phyloP scores from a whole-genome alignment of 2,113 vertebrate species.

The Hipposideros armiger region DNA sequence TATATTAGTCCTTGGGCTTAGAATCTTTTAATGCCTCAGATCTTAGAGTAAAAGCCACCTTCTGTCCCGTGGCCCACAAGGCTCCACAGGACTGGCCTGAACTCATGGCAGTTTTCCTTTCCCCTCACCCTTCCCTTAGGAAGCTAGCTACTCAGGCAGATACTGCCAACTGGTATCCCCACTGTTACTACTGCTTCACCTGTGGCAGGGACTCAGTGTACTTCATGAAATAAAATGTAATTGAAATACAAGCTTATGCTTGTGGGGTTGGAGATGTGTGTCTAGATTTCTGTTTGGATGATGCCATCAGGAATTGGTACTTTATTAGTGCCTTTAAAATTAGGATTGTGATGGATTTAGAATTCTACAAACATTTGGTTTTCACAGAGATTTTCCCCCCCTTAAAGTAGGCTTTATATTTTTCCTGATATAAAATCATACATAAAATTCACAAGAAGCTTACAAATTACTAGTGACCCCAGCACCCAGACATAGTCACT shows the following conservation, averaged over 20 bases:
- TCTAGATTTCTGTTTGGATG: not conserved
- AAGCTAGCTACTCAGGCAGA: not conserved
- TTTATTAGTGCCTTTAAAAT: not conserved
- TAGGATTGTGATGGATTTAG: not conserved
- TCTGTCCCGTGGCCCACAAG: not conserved
- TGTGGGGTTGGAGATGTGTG: not conserved
- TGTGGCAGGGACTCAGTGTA: not conserved
- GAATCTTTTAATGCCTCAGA: not conserved
- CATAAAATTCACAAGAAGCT: not conserved
- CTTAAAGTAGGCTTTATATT: conserved; percentile 16
- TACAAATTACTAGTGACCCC: not conserved
- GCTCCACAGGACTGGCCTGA: fast-evolving
- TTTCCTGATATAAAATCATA: conserved; percentile 23
- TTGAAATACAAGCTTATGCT: not conserved
- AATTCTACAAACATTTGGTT: not conserved
- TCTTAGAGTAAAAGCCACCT: not conserved
- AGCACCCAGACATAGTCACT: not conserved
- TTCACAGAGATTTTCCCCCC: not conserved
- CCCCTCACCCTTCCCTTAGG: not conserved
- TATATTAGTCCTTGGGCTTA: not conserved
- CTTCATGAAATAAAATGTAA: not conserved
- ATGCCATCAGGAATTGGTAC: not conserved
- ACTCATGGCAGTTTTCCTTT: too few relatives aligned
- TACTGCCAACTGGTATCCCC: not conserved
- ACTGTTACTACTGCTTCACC: not conserved